Evolutionary conservation across 2,888 invertebrate species (phyloP), one percentile per base, ranked within the genome.

Genomic region (Choristoneura rosaceana): DNA sequence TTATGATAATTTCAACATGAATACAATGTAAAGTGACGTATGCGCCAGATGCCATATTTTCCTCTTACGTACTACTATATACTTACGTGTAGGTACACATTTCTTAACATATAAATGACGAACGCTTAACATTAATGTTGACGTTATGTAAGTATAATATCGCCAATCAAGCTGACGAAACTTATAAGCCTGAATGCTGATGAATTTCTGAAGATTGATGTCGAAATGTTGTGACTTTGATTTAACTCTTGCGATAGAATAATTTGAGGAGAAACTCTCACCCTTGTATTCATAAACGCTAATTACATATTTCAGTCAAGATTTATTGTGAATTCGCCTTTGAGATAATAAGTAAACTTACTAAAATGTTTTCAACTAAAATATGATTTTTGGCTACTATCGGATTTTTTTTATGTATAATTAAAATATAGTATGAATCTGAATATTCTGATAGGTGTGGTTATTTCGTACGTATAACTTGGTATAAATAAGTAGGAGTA

Each of bases 61-160:
- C 25, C 25, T 55, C 25, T 4, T 17, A 25, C n/a, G 52, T 15
- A 52, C 17, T 52, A 50, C 50, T 0, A 55, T 25, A 55, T 55
- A 55, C 25, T 3, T 25, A 55, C 25, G 12, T 25, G 25, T 55
- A 17, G 43, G 43, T 43, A 47, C 25, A 55, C 55, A 52, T 52
- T 52, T 52, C 52, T 55, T 55, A 25, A 25, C 55, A 55, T 67
- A 47, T 67, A 55, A 62, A 67, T 71, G 67, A 45, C 59, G 47
- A 64, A 64, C 68, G 68, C 63, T 73, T 64, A 69, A 41, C 64
- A n/a, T 68, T 67, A 63, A 58, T 68, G 61, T 66, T 61, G 61
- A 65, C 34, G 59, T 64, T 73, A 64, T 73, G 34, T 60, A 55
- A 55, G 55, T 25, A 64, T 55, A 43, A 43, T 66, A 60, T 15